phyloP scores from a whole-genome alignment of 2,888 invertebrate species.

The Tetrapedia diversipes region DNA sequence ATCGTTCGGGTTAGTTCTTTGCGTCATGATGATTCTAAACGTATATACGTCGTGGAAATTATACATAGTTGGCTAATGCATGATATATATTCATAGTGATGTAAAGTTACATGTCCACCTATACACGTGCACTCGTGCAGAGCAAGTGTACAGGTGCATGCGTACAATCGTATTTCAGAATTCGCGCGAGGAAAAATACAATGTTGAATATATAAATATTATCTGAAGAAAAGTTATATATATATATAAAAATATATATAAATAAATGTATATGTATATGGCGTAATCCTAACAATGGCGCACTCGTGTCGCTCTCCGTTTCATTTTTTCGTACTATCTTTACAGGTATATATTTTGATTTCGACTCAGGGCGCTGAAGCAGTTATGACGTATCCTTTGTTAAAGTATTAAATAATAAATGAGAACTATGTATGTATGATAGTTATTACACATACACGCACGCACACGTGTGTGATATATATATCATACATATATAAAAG shows the following conservation, averaged over 20 bases:
- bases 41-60: slow-evolving; percentile 59
- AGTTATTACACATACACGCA: slow-evolving; percentile 31
- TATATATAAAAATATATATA: slow-evolving; percentile 34
- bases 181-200: slow-evolving; percentile 25
- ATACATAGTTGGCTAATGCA: slow-evolving; percentile 51
- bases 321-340: slow-evolving; percentile 49
- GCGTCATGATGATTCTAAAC: slow-evolving; percentile 62
- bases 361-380: slow-evolving; percentile 56
- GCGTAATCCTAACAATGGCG: slow-evolving; percentile 42
- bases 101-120: slow-evolving; percentile 32
- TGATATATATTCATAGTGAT: slow-evolving; percentile 52
- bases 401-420: slow-evolving; percentile 75
- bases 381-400: slow-evolving; percentile 70
- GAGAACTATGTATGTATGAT: slow-evolving; percentile 41
- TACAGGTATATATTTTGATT: slow-evolving; percentile 52
- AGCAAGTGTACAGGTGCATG: slow-evolving; percentile 12
- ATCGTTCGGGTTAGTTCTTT: background rate
- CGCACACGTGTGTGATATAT: slow-evolving; percentile 21
- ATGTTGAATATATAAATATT: slow-evolving; percentile 40
- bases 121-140: slow-evolving; percentile 27
- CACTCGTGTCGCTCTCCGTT: slow-evolving; percentile 46
- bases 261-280: slow-evolving; percentile 45
- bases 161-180: slow-evolving; percentile 13
- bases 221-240: slow-evolving; percentile 19
- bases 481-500: slow-evolving; percentile 31